Conservation (phyloP, 1,140 invertebrate species). For the Pentalonia nigronervosa region DNA sequence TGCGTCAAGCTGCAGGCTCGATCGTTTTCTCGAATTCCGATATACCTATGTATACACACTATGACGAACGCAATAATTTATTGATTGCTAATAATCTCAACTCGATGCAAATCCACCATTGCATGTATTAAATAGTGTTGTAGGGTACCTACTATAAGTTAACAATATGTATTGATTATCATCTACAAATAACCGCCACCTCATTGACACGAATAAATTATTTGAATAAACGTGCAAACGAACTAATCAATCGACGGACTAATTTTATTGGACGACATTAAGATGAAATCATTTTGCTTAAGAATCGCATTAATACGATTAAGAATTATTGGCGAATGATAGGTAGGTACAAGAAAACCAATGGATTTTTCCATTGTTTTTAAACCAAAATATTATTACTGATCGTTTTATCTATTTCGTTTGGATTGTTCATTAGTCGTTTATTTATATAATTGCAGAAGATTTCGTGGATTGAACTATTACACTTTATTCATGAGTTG, state of each 20-base stretch:
- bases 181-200: not conserved
- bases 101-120: not conserved
- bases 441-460: not conserved
- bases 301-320: not conserved
- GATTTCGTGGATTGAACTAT: not conserved
- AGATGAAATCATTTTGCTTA: not conserved
- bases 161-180: not conserved
- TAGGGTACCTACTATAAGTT: not conserved
- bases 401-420: not conserved
- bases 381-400: not conserved
- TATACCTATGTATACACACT: not conserved
- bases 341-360: not conserved
- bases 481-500: not conserved
- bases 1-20: not conserved
- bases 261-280: not conserved
- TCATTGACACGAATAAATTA: not conserved
- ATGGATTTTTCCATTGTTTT: not conserved
- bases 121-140: not conserved
- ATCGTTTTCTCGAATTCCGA: not conserved
- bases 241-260: not conserved
- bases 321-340: not conserved
- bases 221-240: not conserved
- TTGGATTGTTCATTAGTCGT: not conserved
- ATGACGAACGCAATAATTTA: not conserved
- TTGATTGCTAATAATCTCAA: constrained; percentile 9